Evolutionary conservation across 2,113 vertebrate genomes (phyloP).

Genomic region (Brachyistius frenatus): DNA sequence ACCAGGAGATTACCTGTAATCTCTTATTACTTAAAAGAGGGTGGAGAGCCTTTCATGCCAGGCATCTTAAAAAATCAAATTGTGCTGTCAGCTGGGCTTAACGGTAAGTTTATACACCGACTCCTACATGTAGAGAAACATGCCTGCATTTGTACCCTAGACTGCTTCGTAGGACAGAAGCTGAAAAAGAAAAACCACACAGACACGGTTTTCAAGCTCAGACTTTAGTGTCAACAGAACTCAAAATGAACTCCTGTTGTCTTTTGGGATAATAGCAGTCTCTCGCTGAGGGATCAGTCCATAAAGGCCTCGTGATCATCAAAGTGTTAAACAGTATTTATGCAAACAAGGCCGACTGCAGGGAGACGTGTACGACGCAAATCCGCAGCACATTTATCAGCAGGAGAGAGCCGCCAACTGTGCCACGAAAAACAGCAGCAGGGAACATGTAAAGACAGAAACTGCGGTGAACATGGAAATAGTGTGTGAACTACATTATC

Average conservation of each 20-base stretch:
- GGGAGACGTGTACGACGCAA: conserved; percentile 45
- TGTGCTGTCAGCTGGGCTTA: conserved; percentile 82
- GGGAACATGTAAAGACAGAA: conserved; percentile 70
- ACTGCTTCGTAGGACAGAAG: conserved; percentile 56
- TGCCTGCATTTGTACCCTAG: conserved; percentile 76
- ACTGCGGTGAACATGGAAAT: conserved; percentile 65
- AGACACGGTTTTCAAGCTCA: conserved; percentile 64
- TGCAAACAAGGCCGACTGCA: conserved; percentile 59
- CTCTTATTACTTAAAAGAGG: conserved; percentile 83
- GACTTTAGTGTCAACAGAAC: conserved; percentile 70
- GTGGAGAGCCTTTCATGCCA: conserved; percentile 79
- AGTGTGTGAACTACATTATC: conserved; percentile 61
- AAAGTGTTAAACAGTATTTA: conserved; percentile 71
- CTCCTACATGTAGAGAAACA: conserved; percentile 73
- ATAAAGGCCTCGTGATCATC: conserved; percentile 65
- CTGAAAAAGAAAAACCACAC: conserved; percentile 46
- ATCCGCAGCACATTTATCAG: conserved; percentile 47
- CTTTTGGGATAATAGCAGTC: conserved; percentile 61
- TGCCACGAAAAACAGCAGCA: conserved; percentile 54
- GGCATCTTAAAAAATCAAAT: conserved; percentile 81
- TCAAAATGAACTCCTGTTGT: conserved; percentile 58
- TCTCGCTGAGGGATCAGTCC: conserved; percentile 62
- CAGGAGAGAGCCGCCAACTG: conserved; percentile 31
- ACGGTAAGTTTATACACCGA: conserved; percentile 72
- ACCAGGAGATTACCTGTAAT: conserved; percentile 80